Evolutionary conservation across 2,888 invertebrate species (phyloP), one percentile per base, ranked within the genome.

Genomic region (Marasmarcha lunaedactyla): DNA sequence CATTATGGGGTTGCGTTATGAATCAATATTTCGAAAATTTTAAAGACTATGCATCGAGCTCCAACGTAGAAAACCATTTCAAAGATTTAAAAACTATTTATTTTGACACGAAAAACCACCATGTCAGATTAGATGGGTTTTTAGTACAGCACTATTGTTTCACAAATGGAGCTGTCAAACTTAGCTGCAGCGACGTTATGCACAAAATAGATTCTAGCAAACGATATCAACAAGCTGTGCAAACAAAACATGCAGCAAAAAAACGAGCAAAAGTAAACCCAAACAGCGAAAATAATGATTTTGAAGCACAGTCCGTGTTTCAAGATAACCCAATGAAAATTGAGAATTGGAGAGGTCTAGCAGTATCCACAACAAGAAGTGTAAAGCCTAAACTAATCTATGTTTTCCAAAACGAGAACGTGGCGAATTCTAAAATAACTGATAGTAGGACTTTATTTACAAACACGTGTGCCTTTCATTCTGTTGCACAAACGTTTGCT

Each of bases 31-130:
- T 44, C 37, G 13, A 20, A 33, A 37, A 46, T 25, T 36, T 15
- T 38, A 46, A 15, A 35, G 12, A 12, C 13, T 36, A 37, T 30
- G 37, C n/a, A 7, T 41, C 41, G 37, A 46, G 43, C 35, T 43
- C 45, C 37, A 43, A 43, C 39, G 37, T 42, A 36, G 41, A 41
- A 38, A 46, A 40, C 36, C 41, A 46, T 40, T 43, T 43, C 11
- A 43, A 45, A 38, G 42, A 43, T 39, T 37, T 39, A 36, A 41
- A 40, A 20, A 45, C 41, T 25, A 37, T 43, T 33, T 40, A 43
- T 43, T 43, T 42, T 30, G 42, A 41, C 15, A 43, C 42, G 35
- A 41, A 41, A 26, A 14, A 37, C 14, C 41, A 45, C 37, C 33
- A 41, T 39, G 39, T 45, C 35, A 41, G 41, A 33, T 38, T 43